Base-by-base conservation (phyloP, 2,888 invertebrate species). In the Macropis europaea region DNA sequence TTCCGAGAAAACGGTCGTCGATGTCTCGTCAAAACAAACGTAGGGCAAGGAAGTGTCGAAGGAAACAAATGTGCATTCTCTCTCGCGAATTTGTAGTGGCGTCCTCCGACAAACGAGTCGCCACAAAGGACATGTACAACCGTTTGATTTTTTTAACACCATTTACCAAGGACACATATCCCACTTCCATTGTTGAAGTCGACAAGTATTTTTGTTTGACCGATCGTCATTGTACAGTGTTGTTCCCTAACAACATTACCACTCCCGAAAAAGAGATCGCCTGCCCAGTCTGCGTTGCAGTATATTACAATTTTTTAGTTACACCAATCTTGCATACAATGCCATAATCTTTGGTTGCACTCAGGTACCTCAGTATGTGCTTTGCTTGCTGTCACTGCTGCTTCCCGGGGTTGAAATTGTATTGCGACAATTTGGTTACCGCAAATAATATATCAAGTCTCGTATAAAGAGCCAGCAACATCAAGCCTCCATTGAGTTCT, bases 381-480 rank as follows among this genome's bases (percentile, higher is more conserved):
- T 76, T 70, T 0, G 40, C 63, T 0, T 62, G 56, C 3, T 53
- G 52, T 68, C 64, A 75, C 32, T 72, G 71, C 5, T 38, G 7
- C 1, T 11, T n/a, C 3, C 19, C 50, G 1, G 45, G 54, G 2
- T 24, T 32, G 2, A 34, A 36, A n/a, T 56, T 56, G 15, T 57
- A 76, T 13, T 70, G 72, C 2, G 54, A 43, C 7, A 76, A 32
- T 48, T 36, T 45, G n/a, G 32, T 59, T 2, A 60, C 60, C 0
- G 60, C 38, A 26, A 47, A 38, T 4, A 54, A 5, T 47, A 54
- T 62, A 4, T 62, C 53, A 0, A 38, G 62, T 6, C 54, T 63
- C 3, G 54, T 62, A 9, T 9, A 53, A 11, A 38, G n/a, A 2
- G 54, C 54, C 7, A 28, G 28, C 9, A 40, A 40, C 59, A 60